Percentiles rank a stretch among this genome's conserved stretches.
phyloP scores from a whole-genome alignment of 2,888 invertebrate genomes.

The Xestia c-nigrum region DNA sequence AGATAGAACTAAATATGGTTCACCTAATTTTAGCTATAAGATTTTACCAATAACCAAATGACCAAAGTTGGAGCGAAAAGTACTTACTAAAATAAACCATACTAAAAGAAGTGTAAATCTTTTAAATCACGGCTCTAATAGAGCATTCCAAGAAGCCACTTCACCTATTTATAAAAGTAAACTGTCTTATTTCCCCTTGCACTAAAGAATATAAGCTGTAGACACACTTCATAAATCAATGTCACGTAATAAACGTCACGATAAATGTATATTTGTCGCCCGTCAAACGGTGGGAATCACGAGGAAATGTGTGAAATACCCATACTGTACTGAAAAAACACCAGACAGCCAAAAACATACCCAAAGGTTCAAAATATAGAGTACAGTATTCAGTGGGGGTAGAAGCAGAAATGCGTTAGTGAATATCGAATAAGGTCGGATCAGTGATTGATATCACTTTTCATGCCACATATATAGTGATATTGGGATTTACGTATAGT shows the following conservation, averaged over 20 bases:
- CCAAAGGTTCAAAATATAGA: neutral
- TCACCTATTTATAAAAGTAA: conserved; percentile 33
- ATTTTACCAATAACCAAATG: neutral
- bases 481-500: conserved; percentile 49
- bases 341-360: conserved; percentile 49
- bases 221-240: conserved; percentile 75
- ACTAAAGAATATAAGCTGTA: conserved; percentile 55
- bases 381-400: conserved; percentile 19
- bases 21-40: too few relatives aligned
- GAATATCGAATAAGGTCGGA: conserved; percentile 66
- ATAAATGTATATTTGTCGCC: conserved; percentile 79
- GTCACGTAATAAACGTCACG: conserved; percentile 78
- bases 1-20: neutral
- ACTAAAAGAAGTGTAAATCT: neutral
- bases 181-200: conserved; percentile 51
- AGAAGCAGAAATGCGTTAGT: conserved; percentile 53
- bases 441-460: conserved; percentile 72
- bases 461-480: conserved; percentile 54
- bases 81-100: neutral
- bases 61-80: fast-evolving
- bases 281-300: conserved; percentile 71
- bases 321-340: conserved; percentile 36
- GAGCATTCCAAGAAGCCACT: conserved; percentile 25
- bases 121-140: conserved; percentile 18
- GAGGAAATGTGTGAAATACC: conserved; percentile 65